Evolutionary conservation across 2,113 vertebrate genomes (phyloP).

Genomic region (Mastomys coucha): DNA sequence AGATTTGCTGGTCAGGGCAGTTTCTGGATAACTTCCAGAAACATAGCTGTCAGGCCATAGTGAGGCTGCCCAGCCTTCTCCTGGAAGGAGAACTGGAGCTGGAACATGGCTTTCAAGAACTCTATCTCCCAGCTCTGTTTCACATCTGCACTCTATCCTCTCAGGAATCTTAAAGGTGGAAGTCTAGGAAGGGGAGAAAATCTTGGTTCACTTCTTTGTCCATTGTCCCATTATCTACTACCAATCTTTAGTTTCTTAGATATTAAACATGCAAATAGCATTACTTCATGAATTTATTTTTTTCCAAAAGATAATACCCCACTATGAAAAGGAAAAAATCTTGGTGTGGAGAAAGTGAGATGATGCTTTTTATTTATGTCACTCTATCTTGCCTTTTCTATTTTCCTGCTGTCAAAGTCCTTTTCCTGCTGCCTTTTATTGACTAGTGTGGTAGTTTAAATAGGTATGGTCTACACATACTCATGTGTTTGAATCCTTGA

Average conservation of each 20-base stretch:
- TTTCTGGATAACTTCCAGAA: conserved; percentile 52
- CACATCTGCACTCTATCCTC: neutral
- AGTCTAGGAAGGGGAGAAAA: neutral
- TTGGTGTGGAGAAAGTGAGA: neutral
- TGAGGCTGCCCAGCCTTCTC: neutral
- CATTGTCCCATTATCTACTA: conserved; percentile 24
- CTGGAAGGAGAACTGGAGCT: too few relatives aligned
- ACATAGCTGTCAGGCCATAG: neutral
- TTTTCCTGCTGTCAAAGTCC: conserved; percentile 6
- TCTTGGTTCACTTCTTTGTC: conserved; percentile 43
- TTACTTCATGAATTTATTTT: conserved; percentile 19
- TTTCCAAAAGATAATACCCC: conserved; percentile 36
- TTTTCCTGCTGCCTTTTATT: neutral
- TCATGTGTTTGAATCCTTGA: neutral
- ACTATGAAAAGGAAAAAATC: neutral
- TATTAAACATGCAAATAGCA: conserved; percentile 40
- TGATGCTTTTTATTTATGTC: conserved; percentile 27
- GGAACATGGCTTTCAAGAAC: neutral
- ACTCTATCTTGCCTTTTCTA: conserved; percentile 26
- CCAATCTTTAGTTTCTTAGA: neutral
- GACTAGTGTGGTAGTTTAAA: neutral
- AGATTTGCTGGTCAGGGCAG: neutral
- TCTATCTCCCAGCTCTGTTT: neutral
- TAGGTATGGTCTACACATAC: neutral
- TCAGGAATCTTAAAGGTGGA: neutral